phyloP scores from a whole-genome alignment of 2,888 invertebrate species.

The Harpalus rufipes region DNA sequence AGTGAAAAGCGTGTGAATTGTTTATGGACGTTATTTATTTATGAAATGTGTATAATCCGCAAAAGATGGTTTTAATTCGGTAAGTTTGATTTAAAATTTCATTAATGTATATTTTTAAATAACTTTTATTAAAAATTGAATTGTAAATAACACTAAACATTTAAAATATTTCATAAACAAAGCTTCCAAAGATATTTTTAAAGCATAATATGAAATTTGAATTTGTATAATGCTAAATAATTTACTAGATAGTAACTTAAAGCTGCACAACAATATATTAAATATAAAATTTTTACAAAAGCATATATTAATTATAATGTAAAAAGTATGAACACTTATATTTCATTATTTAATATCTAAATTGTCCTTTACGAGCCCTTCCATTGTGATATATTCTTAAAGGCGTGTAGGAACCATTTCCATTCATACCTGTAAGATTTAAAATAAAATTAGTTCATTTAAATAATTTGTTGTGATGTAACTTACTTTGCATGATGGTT shows the following conservation, averaged over 20 bases:
- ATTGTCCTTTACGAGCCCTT: constrained; percentile 88
- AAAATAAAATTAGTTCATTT: constrained; percentile 17
- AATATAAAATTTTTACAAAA: constrained; percentile 62
- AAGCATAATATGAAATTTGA: constrained; percentile 46
- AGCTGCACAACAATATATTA: constrained; percentile 67
- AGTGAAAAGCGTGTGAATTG: too few relatives aligned
- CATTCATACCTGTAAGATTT: constrained; percentile 80
- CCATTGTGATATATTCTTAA: constrained; percentile 90
- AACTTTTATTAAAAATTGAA: too few relatives aligned
- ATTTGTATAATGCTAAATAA: constrained; percentile 54
- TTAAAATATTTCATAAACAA: background rate
- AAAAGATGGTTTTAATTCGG: too few relatives aligned
- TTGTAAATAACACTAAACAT: too few relatives aligned
- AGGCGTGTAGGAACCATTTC: constrained; percentile 86
- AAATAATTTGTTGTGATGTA: constrained; percentile 14
- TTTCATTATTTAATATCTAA: constrained; percentile 83
- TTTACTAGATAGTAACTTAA: constrained; percentile 61
- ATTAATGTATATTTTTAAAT: too few relatives aligned
- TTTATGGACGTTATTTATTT: too few relatives aligned
- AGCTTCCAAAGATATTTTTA: background rate
- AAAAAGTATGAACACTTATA: constrained; percentile 66
- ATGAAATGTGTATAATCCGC: too few relatives aligned
- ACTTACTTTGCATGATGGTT: constrained; percentile 82
- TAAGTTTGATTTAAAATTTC: too few relatives aligned
- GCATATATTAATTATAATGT: constrained; percentile 61